These are phyloP conservation scores for Andrena cerasifolii DNA, from an alignment of 1,140 invertebrate species.

Conservation along the genomic window DNA sequence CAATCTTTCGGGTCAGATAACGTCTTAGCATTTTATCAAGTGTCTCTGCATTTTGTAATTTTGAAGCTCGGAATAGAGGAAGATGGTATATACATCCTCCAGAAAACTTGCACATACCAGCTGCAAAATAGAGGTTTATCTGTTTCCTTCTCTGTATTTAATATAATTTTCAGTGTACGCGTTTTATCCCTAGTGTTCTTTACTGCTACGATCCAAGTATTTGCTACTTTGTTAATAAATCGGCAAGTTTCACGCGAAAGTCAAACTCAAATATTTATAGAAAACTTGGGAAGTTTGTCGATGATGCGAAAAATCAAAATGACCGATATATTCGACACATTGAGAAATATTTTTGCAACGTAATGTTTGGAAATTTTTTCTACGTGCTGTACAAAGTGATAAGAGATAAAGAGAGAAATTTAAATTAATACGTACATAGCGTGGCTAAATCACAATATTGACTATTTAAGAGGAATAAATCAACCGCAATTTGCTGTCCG, in stretches of 20 bases:
- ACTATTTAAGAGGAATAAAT: conserved; percentile 96
- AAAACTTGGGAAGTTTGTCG: too few species aligned
- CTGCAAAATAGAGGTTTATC: conserved; percentile 79
- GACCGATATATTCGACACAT: too few species aligned
- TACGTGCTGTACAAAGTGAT: not conserved
- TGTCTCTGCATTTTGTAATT: conserved; percentile 87
- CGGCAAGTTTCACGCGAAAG: too few species aligned
- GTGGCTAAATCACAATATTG: conserved; percentile 97
- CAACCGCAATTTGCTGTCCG: conserved; percentile 97
- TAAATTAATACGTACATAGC: conserved; percentile 88
- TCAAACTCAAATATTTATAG: too few species aligned
- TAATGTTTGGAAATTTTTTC: too few species aligned
- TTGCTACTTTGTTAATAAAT: too few species aligned
- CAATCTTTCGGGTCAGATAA: conserved; percentile 98
- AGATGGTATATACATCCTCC: conserved; percentile 97
- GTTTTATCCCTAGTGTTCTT: too few species aligned
- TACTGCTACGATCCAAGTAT: too few species aligned
- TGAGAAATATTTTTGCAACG: too few species aligned
- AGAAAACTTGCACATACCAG: conserved; percentile 96
- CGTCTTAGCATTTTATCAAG: conserved; percentile 92
- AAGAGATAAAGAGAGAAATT: not conserved
- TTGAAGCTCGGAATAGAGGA: conserved; percentile 92
- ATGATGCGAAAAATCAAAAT: too few species aligned
- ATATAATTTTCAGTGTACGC: too few species aligned
- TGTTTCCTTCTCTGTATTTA: not conserved